Evolutionary conservation across 2,797 vertebrate genomes (phyloP).

Genomic region (Gallirallus australis): DNA sequence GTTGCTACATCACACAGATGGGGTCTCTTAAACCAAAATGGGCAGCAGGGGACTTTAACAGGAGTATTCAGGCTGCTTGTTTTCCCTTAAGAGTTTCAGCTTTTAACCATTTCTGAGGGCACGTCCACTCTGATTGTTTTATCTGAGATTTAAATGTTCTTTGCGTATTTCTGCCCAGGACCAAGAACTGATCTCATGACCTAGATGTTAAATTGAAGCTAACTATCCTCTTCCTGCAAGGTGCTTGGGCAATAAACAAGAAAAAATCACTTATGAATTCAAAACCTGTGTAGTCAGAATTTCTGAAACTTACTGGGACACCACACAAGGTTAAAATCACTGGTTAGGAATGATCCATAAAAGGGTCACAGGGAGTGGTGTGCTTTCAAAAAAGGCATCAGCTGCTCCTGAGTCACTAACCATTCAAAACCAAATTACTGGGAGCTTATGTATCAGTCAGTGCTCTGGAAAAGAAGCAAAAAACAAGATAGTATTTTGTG

Average conservation of each 20-base stretch:
- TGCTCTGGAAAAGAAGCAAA: background rate
- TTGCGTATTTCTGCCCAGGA: background rate
- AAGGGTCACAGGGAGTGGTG: constrained; percentile 40
- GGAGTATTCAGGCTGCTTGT: background rate
- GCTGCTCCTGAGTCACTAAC: constrained; percentile 54
- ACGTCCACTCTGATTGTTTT: background rate
- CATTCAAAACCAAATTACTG: constrained; percentile 29
- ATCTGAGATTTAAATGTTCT: background rate
- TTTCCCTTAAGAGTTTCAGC: background rate
- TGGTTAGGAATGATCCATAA: constrained; percentile 52
- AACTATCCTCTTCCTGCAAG: background rate
- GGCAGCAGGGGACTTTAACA: background rate
- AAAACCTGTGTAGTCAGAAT: constrained; percentile 33
- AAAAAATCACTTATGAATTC: constrained; percentile 27
- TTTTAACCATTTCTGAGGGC: background rate
- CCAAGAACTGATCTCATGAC: background rate
- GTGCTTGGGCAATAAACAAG: background rate
- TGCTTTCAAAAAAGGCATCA: constrained; percentile 43
- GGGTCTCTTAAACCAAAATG: background rate
- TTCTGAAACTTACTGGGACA: background rate
- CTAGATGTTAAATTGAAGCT: background rate
- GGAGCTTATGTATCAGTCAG: background rate
- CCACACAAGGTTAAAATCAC: constrained; percentile 6
- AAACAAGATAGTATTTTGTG: background rate
- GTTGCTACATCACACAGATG: background rate